A percentile compares a stretch with the other conserved stretches of the same genome.
These are phyloP conservation scores for Charina bottae DNA, from an alignment of 2,113 vertebrate genomes.

Conservation along the genomic window DNA sequence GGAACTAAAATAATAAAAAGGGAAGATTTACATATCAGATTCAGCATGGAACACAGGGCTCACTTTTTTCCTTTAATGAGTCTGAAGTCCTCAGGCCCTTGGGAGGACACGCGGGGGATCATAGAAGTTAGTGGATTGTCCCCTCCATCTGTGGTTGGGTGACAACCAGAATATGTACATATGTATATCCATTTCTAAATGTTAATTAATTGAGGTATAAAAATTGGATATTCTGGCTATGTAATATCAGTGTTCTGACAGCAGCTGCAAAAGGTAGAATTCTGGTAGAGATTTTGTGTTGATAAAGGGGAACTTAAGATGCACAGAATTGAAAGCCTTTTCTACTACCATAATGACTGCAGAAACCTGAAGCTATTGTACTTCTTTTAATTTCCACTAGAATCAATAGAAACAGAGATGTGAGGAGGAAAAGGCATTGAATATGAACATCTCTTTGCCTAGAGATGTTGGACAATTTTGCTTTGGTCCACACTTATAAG, in stretches of 20 bases:
- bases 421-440: not conserved
- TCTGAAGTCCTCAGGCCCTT: not conserved
- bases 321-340: not conserved
- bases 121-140: not conserved
- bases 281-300: not conserved
- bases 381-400: not conserved
- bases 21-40: not conserved
- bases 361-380: not conserved
- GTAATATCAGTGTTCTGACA: not conserved
- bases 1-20: not conserved
- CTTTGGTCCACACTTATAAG: not conserved
- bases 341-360: not conserved
- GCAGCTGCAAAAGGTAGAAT: not conserved
- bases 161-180: not conserved
- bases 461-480: not conserved
- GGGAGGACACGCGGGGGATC: not conserved
- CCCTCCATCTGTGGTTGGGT: not conserved
- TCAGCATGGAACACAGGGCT: not conserved
- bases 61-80: not conserved
- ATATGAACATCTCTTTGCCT: not conserved
- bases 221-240: not conserved
- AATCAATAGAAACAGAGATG: not conserved
- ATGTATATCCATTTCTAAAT: not conserved
- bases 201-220: not conserved
- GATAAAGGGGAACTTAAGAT: not conserved